phyloP scores from a whole-genome alignment of 2,113 vertebrate genomes.

The Myotis yumanensis region DNA sequence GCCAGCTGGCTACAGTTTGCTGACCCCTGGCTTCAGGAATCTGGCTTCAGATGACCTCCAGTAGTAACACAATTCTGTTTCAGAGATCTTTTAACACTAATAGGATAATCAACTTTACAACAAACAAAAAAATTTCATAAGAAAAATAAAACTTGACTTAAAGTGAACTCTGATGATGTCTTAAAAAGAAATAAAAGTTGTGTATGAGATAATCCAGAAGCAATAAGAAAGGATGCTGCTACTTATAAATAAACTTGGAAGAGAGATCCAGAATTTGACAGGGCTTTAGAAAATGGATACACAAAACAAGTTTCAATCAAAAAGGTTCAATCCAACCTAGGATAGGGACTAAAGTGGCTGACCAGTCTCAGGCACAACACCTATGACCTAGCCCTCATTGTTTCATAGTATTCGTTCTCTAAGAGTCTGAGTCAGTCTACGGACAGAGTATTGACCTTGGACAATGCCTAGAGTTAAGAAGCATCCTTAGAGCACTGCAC shows the following conservation, averaged over 20 bases:
- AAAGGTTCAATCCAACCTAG: not conserved
- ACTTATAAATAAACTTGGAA: not conserved
- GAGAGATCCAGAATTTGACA: not conserved
- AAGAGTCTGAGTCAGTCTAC: not conserved
- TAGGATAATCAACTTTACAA: conserved; percentile 17
- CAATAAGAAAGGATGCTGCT: not conserved
- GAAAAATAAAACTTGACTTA: conserved; percentile 5
- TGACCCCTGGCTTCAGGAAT: not conserved
- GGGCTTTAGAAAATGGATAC: not conserved
- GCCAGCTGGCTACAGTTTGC: not conserved
- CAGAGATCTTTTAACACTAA: not conserved
- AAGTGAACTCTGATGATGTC: not conserved
- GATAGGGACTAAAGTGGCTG: not conserved
- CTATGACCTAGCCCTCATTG: not conserved
- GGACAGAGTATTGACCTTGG: not conserved
- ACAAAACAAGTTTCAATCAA: not conserved
- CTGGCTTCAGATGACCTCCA: not conserved
- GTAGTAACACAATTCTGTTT: not conserved
- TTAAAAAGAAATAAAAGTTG: conserved; percentile 6
- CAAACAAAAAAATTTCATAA: not conserved
- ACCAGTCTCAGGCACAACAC: not conserved
- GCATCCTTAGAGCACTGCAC: not conserved
- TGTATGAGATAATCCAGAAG: not conserved
- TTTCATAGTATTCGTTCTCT: not conserved
- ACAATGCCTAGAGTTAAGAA: not conserved